Base-by-base conservation (phyloP, 2,888 invertebrate species). In the Tipula unca region DNA sequence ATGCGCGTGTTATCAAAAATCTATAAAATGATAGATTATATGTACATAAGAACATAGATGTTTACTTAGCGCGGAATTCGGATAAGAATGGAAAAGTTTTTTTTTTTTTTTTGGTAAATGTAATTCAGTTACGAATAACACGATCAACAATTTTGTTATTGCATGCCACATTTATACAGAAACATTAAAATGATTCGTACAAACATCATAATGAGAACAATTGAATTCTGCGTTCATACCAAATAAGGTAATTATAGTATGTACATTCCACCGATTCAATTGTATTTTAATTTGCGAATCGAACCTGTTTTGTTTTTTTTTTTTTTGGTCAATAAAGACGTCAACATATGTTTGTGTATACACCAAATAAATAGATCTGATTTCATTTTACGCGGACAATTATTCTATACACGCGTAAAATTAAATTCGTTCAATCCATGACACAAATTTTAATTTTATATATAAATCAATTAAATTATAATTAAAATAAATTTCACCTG, bases 401-500 rank as follows among this genome's bases (percentile, higher is more conserved):
- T 2, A 39, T 10, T 13, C 6, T 48, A 48, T 3, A 17, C 39
- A n/a, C 4, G 48, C 25, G 69, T 69, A 25, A 69, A 69, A 69
- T 69, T 69, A 25, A 69, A 17, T 48, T 48, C 17, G 48, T 17
- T 48, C 3, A 48, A 25, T 20, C 25, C 25, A 69, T 69, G 69
- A 69, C 69, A 69, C 69, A 69, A 48, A 69, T 69, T 69, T 69
- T 25, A 25, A 25, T 69, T 69, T 25, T 25, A 54, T 54, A 54
- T 69, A 17, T 48, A 48, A 48, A 69, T 48, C 69, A 69, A 69
- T 69, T 69, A 69, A 69, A 69, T 69, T 25, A 69, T 69, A 69
- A 69, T 69, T 69, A 69, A 69, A 69, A 69, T 69, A 69, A 69
- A 69, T 69, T 69, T 69, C 69, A 69, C 69, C 25, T 69, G 69